Base-by-base conservation (phyloP, 2,888 invertebrate genomes). In the Dione vanillae region DNA sequence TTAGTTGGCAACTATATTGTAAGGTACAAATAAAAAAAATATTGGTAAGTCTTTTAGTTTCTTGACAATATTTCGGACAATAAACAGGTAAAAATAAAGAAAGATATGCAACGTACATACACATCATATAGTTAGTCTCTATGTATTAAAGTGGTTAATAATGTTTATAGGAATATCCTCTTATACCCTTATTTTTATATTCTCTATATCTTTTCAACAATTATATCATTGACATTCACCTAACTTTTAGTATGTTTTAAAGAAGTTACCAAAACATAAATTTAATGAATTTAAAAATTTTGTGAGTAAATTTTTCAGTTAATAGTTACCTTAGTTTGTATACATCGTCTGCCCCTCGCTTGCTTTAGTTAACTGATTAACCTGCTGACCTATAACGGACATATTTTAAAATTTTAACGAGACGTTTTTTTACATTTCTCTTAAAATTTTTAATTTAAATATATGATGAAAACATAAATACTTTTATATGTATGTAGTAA, bases 331-430 rank as follows among this genome's bases (percentile, higher is more conserved):
- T 43, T 20, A 61, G 43, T 41, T 43, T 59, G 20, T 59, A 20
- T 43, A 59, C 59, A 16, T 61, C 61, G 45, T 61, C 61, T 61
- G 61, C 61, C 20, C 45, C 61, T 43, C 61, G n/a, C 61, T 27
- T 61, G 45, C 61, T 61, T 61, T 27, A 16, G 43, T 61, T 61
- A 61, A 61, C 61, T 43, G 45, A 61, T 61, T 61, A 61, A 61
- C 61, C 61, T 45, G 61, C 61, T 61, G 61, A 61, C 61, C 61
- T 61, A 61, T 35, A 61, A 61, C 27, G 43, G 45, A 27, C 56
- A 56, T 37, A 56, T 56, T 56, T 54, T 54, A 37, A 37, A 54
- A 54, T 37, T 35, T 56, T 56, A 56, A 56, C 56, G 37, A 56
- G 16, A 56, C 16, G n/a, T 40, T 40, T 54, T 49, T 54, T 54